These are phyloP conservation scores for Sardinella longiceps DNA, from an alignment of 2,797 vertebrate genomes.

Conservation along the genomic window DNA sequence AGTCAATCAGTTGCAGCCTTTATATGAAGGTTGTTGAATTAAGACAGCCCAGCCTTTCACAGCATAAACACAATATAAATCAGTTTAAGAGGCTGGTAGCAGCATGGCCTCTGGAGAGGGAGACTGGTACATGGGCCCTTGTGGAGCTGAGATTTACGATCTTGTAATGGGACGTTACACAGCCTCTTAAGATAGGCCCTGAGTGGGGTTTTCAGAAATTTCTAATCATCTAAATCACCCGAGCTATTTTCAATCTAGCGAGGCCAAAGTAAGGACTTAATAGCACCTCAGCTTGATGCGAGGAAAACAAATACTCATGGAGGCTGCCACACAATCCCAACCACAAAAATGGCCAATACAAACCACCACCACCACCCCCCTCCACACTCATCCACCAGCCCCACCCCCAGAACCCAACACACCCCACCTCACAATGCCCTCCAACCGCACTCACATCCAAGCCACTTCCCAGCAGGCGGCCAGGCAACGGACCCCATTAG, in stretches of 20 bases:
- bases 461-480: neutral
- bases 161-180: slow-evolving; percentile 56
- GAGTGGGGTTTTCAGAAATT: slow-evolving; percentile 53
- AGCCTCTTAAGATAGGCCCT: slow-evolving; percentile 59
- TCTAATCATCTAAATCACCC: slow-evolving; percentile 59
- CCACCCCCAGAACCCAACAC: slow-evolving; percentile 26
- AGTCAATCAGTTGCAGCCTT: no score
- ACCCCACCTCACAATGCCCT: neutral
- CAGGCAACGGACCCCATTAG: neutral
- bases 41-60: neutral
- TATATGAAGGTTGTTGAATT: neutral
- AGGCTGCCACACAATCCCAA: slow-evolving; percentile 43
- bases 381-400: neutral
- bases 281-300: slow-evolving; percentile 3
- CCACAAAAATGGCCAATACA: slow-evolving; percentile 49
- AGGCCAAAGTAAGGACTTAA: slow-evolving; percentile 61
- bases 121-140: slow-evolving; percentile 19
- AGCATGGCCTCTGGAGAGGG: slow-evolving; percentile 24
- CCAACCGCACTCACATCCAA: neutral
- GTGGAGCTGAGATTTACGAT: slow-evolving; percentile 35
- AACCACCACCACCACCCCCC: slow-evolving; percentile 2
- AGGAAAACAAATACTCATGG: slow-evolving; percentile 56
- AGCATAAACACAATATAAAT: slow-evolving; percentile 10
- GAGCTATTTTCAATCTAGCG: slow-evolving; percentile 62
- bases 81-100: slow-evolving; percentile 33